Evolutionary conservation across 2,888 invertebrate species (phyloP).

Genomic region (Thymelicus sylvestris): DNA sequence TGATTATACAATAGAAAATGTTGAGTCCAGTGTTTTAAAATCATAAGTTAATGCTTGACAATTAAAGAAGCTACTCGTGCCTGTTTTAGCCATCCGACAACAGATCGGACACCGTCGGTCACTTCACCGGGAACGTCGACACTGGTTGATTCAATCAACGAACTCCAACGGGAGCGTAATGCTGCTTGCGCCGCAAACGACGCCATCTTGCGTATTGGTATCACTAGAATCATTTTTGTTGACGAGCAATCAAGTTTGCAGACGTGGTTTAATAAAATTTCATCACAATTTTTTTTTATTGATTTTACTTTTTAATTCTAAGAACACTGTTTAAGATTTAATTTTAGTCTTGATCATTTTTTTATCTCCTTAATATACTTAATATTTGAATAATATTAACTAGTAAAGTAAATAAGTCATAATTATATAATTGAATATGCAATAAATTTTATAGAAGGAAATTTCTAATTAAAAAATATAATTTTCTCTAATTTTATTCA

Average conservation of each 20-base stretch:
- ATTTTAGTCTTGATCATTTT: too few relatives aligned
- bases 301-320: too few relatives aligned
- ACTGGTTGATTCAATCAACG: slow-evolving; percentile 88
- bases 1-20: not conserved
- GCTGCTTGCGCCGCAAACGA: slow-evolving; percentile 89
- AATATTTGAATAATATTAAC: too few relatives aligned
- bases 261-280: not conserved
- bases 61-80: slow-evolving; percentile 63
- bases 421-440: too few relatives aligned
- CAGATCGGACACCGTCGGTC: slow-evolving; percentile 89
- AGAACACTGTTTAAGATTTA: too few relatives aligned
- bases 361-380: too few relatives aligned
- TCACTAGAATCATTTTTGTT: slow-evolving; percentile 67
- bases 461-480: too few relatives aligned
- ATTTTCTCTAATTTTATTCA: too few relatives aligned
- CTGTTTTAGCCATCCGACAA: slow-evolving; percentile 94
- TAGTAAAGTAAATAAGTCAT: too few relatives aligned
- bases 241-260: not conserved
- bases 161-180: slow-evolving; percentile 89
- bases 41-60: not conserved
- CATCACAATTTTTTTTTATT: not conserved
- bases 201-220: slow-evolving; percentile 82
- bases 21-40: slow-evolving; percentile 18
- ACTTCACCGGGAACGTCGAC: slow-evolving; percentile 87
- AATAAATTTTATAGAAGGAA: too few relatives aligned